phyloP scores from a whole-genome alignment of 2,797 vertebrate genomes.

The Fundulus diaphanus region DNA sequence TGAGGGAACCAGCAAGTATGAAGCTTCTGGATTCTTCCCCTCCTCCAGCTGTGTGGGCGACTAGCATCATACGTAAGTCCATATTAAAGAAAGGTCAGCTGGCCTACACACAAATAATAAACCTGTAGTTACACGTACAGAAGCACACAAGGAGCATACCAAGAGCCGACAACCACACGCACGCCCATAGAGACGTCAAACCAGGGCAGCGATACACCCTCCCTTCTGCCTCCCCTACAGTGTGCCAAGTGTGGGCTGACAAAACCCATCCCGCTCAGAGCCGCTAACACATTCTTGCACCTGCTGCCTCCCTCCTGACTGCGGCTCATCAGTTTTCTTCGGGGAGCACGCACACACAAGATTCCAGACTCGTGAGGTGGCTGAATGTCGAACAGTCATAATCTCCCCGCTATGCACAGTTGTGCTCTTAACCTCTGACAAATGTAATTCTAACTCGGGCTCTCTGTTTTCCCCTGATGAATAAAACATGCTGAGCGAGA shows the following conservation, averaged over 20 bases:
- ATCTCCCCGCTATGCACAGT: constrained; percentile 69
- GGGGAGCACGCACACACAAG: constrained; percentile 48
- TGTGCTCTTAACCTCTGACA: constrained; percentile 69
- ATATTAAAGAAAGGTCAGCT: constrained; percentile 47
- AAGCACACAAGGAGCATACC: constrained; percentile 32
- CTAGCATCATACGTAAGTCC: constrained; percentile 30
- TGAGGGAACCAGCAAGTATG: constrained; percentile 56
- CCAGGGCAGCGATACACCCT: constrained; percentile 4
- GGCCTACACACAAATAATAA: constrained; percentile 28
- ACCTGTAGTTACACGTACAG: constrained; percentile 29
- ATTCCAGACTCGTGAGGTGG: constrained; percentile 73
- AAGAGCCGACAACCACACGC: constrained; percentile 23
- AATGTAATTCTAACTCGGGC: constrained; percentile 66
- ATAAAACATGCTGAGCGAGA: constrained; percentile 61
- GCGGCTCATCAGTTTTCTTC: constrained; percentile 59
- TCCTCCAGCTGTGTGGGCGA: constrained; percentile 55
- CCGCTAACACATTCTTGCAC: constrained; percentile 73
- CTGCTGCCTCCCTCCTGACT: constrained; percentile 69
- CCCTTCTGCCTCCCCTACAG: constrained; percentile 20
- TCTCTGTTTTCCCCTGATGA: constrained; percentile 59
- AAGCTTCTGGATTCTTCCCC: constrained; percentile 54
- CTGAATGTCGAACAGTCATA: constrained; percentile 61
- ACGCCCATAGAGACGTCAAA: constrained; percentile 37
- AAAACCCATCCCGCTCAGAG: constrained; percentile 63
- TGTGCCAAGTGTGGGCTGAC: constrained; percentile 68